Evolutionary conservation across 1,140 invertebrate species (phyloP), one percentile per base, ranked within the genome.

Genomic region (Theocolax elegans): DNA sequence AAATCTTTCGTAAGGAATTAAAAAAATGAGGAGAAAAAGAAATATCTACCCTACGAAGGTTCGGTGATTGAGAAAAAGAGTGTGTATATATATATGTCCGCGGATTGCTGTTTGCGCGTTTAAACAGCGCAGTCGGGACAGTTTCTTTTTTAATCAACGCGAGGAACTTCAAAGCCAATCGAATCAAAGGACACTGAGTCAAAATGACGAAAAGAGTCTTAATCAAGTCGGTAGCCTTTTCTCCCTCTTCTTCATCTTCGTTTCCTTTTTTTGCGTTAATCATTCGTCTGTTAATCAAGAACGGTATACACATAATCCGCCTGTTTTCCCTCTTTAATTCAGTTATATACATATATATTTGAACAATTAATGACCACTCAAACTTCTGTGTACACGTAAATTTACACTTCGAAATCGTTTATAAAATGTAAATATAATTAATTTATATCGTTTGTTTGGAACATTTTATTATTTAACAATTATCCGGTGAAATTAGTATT

Each of bases 131-230:
- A 27, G 58, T 10, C 58, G n/a, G n/a, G n/a, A n/a, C 58, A 60
- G 73, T 58, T 73, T 76, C 73, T 76, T 80, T 84, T 84, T 85
- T 85, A 85, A 85, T 85, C 82, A 84, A 70, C 78, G 56, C 31
- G 12, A 51, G 17, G 1, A 72, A 83, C 82, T 78, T 84, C 82
- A 83, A 69, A 72, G 72, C 60, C 72, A 74, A 78, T 78, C 78
- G 77, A 81, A 80, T 82, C 77, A 79, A 80, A 78, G 75, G 74
- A 74, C 74, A 76, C 62, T 69, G 49, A 51, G 29, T 63, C 62
- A 73, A 35, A 73, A 75, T 59, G 48, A 40, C 63, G 40, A 72
- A 67, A 62, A 77, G 75, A 77, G 71, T 79, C 77, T 79, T 81
- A 81, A 79, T 83, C 83, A 80, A 76, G 70, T 72, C 66, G 65